These are phyloP conservation scores for Rutpela maculata DNA, from an alignment of 2,888 invertebrate genomes.

Conservation along the genomic window DNA sequence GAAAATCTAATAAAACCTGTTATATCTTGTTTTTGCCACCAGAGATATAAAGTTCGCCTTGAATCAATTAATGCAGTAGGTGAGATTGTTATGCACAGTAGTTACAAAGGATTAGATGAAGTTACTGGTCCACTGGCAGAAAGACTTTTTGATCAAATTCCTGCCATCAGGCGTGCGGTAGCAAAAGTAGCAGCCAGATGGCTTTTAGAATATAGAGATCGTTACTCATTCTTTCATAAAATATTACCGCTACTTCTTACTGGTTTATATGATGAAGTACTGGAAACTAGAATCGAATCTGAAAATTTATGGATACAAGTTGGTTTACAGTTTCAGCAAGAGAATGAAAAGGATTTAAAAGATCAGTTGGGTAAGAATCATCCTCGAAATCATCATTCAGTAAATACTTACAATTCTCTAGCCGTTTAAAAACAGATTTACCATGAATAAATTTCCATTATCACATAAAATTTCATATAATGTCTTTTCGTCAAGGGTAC, in stretches of 20 bases:
- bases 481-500: too few relatives aligned
- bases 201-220: conserved; percentile 86
- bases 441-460: too few relatives aligned
- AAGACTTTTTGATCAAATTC: conserved; percentile 89
- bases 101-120: conserved; percentile 75
- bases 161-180: conserved; percentile 85
- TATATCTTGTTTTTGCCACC: conserved; percentile 84
- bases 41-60: conserved; percentile 87
- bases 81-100: conserved; percentile 78
- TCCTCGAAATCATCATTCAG: too few relatives aligned
- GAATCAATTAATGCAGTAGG: conserved; percentile 84
- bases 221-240: conserved; percentile 93
- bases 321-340: conserved; percentile 87
- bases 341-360: conserved; percentile 92
- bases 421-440: too few relatives aligned
- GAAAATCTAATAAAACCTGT: conserved; percentile 86
- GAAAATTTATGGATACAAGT: conserved; percentile 81
- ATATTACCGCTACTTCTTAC: conserved; percentile 90
- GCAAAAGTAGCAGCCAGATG: conserved; percentile 86
- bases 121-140: conserved; percentile 89
- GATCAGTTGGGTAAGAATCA: conserved; percentile 77
- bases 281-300: conserved; percentile 82
- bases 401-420: too few relatives aligned
- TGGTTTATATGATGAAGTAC: conserved; percentile 89
- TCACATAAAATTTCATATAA: too few relatives aligned